Base-by-base conservation (phyloP, 2,888 invertebrate genomes). In the Alviniconcha strummeri region DNA sequence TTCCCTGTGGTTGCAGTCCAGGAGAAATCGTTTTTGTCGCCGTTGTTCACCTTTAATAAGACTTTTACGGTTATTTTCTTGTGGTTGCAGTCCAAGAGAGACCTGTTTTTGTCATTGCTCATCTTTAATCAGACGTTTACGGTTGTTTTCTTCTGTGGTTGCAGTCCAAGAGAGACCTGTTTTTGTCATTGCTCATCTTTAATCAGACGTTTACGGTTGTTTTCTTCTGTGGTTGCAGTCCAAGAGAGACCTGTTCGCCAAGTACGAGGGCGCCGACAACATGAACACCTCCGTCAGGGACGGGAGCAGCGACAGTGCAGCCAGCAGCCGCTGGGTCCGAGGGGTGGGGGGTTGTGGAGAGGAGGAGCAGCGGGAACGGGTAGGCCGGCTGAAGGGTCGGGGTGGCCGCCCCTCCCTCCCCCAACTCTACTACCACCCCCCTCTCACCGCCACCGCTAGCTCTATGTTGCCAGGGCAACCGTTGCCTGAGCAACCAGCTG, bases 191-290 rank as follows among this genome's bases (percentile, higher is more conserved):
- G n/a, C n/a, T 36, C 36, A 36, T 36, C 36, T 36, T 36, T 3
- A 36, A 36, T 36, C 0, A 36, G 36, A 36, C 36, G 0, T 3
- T 36, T 36, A 36, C 36, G 36, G 3, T 36, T 36, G 3, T 36
- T 36, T 36, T 36, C 36, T 36, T 36, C 36, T 36, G 36, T 36
- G 36, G 1, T 36, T 36, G 36, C 79, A 79, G 79, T 52, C 79
- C 79, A 79, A 79, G 19, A n/a, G 54, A 17, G 88, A 88, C 83
- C 85, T 83, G 64, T 86, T 86, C 77, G 86, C 86, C 52, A 81
- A 82, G 75, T 80, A 75, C 19, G 83, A 81, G 17, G 83, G 54
- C 64, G 4, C 52, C 67, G 52, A 5, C 79, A 13, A 13, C 52
- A 79, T 64, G 67, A 52, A 13, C 67, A 15, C 13, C 79, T 52